These are phyloP conservation scores for Todiramphus chloris DNA, from an alignment of 2,113 vertebrate species.

Conservation along the genomic window DNA sequence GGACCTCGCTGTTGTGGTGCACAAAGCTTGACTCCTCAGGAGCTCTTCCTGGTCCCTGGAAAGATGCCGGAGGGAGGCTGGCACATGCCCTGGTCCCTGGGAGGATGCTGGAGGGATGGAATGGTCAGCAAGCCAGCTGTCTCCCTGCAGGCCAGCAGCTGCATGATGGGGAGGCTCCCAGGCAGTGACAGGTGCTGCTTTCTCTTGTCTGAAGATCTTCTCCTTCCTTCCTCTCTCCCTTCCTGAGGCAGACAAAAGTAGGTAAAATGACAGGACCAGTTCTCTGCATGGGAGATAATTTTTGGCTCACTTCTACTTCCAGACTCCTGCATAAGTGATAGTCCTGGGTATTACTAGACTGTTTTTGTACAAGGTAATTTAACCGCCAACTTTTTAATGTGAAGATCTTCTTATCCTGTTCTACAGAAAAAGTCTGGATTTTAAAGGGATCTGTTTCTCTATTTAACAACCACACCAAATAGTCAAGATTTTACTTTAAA, in stretches of 20 bases:
- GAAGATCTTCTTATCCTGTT: not conserved
- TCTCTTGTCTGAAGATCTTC: not conserved
- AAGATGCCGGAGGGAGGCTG: not conserved
- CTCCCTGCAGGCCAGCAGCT: not conserved
- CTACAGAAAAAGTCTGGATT: not conserved
- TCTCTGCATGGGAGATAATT: not conserved
- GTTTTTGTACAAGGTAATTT: not conserved
- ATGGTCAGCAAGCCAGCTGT: not conserved
- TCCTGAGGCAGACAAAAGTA: not conserved
- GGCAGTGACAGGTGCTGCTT: not conserved
- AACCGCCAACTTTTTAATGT: not conserved
- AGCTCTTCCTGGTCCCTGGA: not conserved
- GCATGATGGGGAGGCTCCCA: not conserved
- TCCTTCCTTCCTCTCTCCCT: not conserved
- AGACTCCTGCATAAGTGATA: not conserved
- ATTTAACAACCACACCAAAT: not conserved
- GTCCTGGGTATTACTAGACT: not conserved
- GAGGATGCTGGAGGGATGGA: not conserved
- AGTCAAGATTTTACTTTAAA: not conserved
- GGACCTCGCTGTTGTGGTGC: not conserved
- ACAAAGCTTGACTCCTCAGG: not conserved
- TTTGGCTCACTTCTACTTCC: not conserved
- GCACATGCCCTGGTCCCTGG: not conserved
- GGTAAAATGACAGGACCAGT: not conserved
- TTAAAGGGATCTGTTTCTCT: not conserved